phyloP scores from a whole-genome alignment of 2,797 vertebrate genomes.

The Helostoma temminkii region DNA sequence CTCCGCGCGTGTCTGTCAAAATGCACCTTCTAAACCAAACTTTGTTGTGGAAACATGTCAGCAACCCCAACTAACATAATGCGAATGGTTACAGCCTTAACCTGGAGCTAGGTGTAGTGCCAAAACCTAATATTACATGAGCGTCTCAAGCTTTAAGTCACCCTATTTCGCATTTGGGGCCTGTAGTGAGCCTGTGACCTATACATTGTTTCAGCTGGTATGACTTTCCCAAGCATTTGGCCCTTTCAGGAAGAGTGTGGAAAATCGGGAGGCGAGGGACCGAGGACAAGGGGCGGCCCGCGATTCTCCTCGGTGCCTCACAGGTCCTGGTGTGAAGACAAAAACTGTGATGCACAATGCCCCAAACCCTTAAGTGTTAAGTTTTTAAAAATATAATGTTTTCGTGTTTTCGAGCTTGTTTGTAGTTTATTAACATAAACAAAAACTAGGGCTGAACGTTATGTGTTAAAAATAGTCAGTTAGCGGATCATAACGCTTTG shows the following conservation, averaged over 20 bases:
- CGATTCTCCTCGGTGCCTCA: slow-evolving; percentile 88
- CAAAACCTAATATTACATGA: background rate
- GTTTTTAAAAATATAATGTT: slow-evolving; percentile 8
- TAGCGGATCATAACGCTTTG: background rate
- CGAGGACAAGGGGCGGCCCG: slow-evolving; percentile 83
- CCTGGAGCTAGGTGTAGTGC: background rate
- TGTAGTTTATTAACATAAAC: background rate
- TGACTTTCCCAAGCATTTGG: slow-evolving; percentile 82
- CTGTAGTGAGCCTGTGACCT: slow-evolving; percentile 44
- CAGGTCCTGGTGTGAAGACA: slow-evolving; percentile 68
- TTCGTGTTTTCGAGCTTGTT: slow-evolving; percentile 15
- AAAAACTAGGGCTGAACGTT: background rate
- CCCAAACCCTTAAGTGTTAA: slow-evolving; percentile 45
- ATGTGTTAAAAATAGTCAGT: background rate
- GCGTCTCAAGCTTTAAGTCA: background rate
- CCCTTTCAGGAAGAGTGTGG: slow-evolving; percentile 84
- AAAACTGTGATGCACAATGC: slow-evolving; percentile 69
- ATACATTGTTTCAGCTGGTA: slow-evolving; percentile 69
- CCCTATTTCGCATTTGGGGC: slow-evolving; percentile 18
- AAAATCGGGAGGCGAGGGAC: slow-evolving; percentile 83
- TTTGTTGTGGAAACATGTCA: background rate
- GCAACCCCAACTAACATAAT: background rate
- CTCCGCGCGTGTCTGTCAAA: slow-evolving; percentile 59
- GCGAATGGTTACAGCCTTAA: too few species aligned
- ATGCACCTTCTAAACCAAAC: background rate